Conservation (phyloP, 2,797 vertebrate species). For the Anolis apletophallus region DNA sequence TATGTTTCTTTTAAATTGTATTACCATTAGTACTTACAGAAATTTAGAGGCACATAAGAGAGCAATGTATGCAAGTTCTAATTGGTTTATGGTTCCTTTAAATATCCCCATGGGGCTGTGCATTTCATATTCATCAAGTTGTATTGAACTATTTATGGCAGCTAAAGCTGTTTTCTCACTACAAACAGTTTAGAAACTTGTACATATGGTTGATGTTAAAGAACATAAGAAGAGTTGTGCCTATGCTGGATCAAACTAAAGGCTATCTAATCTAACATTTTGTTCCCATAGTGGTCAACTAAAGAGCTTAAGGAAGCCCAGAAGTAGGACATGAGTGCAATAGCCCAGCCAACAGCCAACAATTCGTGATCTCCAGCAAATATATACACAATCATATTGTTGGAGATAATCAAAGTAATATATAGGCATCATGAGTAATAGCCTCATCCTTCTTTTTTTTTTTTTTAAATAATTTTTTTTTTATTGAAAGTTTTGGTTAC, state of each 20-base stretch:
- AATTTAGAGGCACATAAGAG: not conserved
- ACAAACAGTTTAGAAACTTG: constrained; percentile 28
- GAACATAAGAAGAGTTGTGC: not conserved
- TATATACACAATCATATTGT: not conserved
- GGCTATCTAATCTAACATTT: not conserved
- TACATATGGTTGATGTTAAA: constrained; percentile 32
- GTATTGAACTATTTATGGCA: constrained; percentile 40
- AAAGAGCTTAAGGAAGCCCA: not conserved
- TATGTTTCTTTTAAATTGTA: not conserved
- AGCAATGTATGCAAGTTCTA: not conserved
- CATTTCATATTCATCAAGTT: constrained; percentile 25
- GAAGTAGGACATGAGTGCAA: not conserved
- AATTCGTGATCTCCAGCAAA: not conserved
- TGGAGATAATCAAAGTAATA: not conserved
- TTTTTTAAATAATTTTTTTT: no score
- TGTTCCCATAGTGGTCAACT: not conserved
- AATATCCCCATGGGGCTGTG: not conserved
- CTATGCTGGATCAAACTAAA: not conserved
- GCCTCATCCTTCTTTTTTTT: not conserved
- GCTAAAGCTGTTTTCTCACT: constrained; percentile 12
- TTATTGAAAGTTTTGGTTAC: no score
- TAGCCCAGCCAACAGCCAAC: no score
- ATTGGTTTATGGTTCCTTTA: constrained; percentile 13
- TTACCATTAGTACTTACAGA: not conserved
- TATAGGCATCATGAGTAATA: not conserved